Percentiles rank a stretch among this genome's conserved stretches.
Conservation (phyloP, 2,113 vertebrate genomes). For the Paracanthobrama guichenoti region DNA sequence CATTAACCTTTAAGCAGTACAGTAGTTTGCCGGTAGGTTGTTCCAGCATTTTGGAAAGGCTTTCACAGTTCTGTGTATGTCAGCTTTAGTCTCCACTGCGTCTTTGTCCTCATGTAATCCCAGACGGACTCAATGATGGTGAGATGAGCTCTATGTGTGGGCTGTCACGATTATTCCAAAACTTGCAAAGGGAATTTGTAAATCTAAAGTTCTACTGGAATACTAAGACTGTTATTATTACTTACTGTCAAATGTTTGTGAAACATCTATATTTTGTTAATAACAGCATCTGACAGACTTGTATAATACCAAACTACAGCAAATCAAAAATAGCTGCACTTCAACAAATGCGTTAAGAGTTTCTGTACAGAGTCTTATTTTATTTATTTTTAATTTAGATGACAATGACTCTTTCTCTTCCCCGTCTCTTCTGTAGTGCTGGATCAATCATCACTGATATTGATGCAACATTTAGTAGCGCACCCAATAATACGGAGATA, state of each 20-base stretch:
- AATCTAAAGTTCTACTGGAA: not conserved
- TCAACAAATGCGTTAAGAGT: not conserved
- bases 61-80: no score
- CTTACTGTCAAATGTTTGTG: not conserved
- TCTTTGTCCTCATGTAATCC: no score
- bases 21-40: no score
- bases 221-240: not conserved
- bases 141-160: no score
- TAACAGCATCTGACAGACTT: not conserved
- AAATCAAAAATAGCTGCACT: not conserved
- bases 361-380: no score
- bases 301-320: not conserved
- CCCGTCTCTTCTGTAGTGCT: not conserved
- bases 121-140: no score
- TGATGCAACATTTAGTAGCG: not conserved
- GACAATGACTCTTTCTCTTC: not conserved
- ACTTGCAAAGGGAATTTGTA: not conserved
- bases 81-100: no score
- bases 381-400: not conserved
- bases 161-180: not conserved
- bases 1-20: no score
- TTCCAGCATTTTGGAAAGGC: no score
- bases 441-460: conserved; percentile 1
- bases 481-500: rapidly evolving
- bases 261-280: no score